phyloP scores from a whole-genome alignment of 2,888 invertebrate species.

The Ochropleura leucogaster region DNA sequence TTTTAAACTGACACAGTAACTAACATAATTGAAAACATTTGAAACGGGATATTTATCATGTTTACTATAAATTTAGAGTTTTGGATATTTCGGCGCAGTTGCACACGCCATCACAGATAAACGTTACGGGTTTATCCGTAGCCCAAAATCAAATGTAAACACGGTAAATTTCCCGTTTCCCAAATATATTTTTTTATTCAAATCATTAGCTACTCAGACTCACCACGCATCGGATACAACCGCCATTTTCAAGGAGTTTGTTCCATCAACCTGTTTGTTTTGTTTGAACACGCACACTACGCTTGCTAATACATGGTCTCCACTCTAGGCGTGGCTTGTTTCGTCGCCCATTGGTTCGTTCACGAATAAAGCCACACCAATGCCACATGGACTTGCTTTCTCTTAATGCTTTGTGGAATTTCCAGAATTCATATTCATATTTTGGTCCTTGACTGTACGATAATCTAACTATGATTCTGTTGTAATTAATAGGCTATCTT shows the following conservation, averaged over 20 bases:
- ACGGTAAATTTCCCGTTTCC: too few relatives aligned
- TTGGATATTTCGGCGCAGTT: too few relatives aligned
- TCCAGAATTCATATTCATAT: not conserved
- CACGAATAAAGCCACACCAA: too few relatives aligned
- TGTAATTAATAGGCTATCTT: slow-evolving; percentile 4
- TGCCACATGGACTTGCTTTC: not conserved
- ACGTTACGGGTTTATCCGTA: too few relatives aligned
- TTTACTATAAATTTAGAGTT: too few relatives aligned
- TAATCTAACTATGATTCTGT: slow-evolving; percentile 9
- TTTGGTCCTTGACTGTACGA: not conserved
- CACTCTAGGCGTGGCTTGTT: not conserved
- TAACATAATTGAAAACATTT: too few relatives aligned
- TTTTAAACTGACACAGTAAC: too few relatives aligned
- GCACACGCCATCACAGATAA: too few relatives aligned
- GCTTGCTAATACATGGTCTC: not conserved
- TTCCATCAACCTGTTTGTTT: too few relatives aligned
- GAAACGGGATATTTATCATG: too few relatives aligned
- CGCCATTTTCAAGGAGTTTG: not conserved
- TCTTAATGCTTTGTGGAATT: not conserved
- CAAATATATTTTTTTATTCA: not conserved
- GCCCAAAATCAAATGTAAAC: too few relatives aligned
- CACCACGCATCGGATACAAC: not conserved
- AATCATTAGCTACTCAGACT: not conserved
- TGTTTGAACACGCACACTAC: not conserved
- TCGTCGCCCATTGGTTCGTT: not conserved